Conservation (phyloP, 1,140 invertebrate species). For the Druon quercuslanigerum region DNA sequence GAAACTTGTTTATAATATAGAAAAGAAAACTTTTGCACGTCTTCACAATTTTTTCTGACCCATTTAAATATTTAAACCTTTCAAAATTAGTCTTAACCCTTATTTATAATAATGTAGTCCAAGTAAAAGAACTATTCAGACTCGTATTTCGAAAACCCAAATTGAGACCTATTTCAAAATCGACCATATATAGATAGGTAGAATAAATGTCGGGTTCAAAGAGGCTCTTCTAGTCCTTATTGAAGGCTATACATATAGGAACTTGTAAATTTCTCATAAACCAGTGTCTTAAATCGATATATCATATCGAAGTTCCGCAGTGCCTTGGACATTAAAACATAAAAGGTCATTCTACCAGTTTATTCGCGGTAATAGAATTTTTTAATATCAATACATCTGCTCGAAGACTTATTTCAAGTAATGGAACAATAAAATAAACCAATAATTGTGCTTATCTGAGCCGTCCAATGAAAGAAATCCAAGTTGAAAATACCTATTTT, state of each 20-base stretch:
- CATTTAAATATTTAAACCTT: no score
- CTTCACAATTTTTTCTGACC: no score
- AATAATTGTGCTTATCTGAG: neutral
- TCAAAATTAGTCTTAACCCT: no score
- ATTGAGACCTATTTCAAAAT: no score
- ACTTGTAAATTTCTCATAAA: conserved; percentile 27
- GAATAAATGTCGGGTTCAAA: conserved; percentile 8
- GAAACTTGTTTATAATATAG: no score
- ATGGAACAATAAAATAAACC: neutral
- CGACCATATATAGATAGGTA: neutral
- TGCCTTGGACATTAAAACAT: conserved; percentile 10
- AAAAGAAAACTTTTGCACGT: no score
- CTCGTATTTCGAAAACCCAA: no score
- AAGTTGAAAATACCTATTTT: no score
- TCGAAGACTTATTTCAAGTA: neutral
- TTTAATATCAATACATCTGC: neutral
- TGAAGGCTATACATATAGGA: neutral
- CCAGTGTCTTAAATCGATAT: neutral
- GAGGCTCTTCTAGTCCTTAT: conserved; percentile 11
- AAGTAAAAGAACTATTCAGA: no score
- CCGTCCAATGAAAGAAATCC: no score
- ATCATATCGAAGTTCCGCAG: conserved; percentile 21
- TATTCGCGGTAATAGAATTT: conserved; percentile 21
- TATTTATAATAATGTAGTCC: no score
- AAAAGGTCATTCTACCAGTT: conserved; percentile 17